Evolutionary conservation across 1,140 invertebrate species (phyloP).

Genomic region (Lepidotrigona ventralis): DNA sequence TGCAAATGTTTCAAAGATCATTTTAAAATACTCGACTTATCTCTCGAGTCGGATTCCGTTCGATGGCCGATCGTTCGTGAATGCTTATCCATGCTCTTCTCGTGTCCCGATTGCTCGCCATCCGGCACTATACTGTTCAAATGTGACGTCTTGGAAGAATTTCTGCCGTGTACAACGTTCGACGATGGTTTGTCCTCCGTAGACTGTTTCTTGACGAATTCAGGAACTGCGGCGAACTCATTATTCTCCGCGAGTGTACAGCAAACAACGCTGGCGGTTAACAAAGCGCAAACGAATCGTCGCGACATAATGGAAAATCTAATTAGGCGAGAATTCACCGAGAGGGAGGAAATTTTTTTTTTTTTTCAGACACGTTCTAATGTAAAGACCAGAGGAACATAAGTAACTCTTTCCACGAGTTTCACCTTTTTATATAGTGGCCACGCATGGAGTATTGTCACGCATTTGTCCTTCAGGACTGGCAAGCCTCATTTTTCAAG

Average conservation of each 20-base stretch:
- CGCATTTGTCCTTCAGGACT: constrained; percentile 64
- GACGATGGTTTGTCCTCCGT: constrained; percentile 10
- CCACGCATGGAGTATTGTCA: constrained; percentile 70
- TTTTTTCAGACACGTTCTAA: neutral
- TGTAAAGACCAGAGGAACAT: constrained; percentile 40
- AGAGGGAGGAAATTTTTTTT: neutral
- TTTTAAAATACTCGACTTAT: constrained; percentile 59
- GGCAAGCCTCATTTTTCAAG: neutral
- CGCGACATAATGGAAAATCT: constrained; percentile 24
- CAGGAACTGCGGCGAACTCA: constrained; percentile 44
- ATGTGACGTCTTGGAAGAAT: constrained; percentile 30
- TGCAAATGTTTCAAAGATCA: neutral
- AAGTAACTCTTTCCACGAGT: constrained; percentile 73
- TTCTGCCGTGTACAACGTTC: constrained; percentile 24
- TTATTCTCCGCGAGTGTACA: constrained; percentile 21
- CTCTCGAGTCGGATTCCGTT: constrained; percentile 48
- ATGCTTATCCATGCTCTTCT: constrained; percentile 51
- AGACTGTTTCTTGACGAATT: constrained; percentile 9
- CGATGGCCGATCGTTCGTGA: constrained; percentile 48
- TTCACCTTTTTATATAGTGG: constrained; percentile 75
- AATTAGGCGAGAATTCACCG: neutral
- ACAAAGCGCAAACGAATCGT: constrained; percentile 19
- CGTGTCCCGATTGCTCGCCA: neutral
- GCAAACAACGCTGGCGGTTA: constrained; percentile 12
- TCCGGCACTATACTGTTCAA: neutral